Conservation (phyloP, 2,113 vertebrate genomes). For the Thamnophis sirtalis region DNA sequence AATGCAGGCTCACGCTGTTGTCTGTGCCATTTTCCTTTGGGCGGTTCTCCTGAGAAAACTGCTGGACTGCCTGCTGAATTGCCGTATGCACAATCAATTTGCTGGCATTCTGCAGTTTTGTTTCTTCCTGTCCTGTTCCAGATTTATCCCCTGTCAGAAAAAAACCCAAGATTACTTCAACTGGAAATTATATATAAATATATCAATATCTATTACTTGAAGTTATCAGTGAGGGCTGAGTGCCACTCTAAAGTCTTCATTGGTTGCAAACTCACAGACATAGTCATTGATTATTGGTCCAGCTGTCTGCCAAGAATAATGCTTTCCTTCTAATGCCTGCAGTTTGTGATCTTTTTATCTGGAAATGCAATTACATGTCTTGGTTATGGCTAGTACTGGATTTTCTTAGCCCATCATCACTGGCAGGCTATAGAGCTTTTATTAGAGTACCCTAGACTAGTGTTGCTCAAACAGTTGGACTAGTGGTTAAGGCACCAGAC, state of each 20-base stretch:
- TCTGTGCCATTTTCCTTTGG: conserved; percentile 42
- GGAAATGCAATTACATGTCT: neutral
- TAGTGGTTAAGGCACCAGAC: neutral
- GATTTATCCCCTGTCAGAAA: conserved; percentile 68
- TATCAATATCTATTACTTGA: neutral
- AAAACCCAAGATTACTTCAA: neutral
- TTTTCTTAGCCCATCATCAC: neutral
- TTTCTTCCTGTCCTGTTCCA: conserved; percentile 68
- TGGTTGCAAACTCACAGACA: neutral
- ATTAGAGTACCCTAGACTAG: neutral
- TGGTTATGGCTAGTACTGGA: neutral
- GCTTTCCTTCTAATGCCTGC: neutral
- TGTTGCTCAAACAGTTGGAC: neutral
- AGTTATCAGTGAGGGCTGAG: neutral
- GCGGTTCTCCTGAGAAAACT: conserved; percentile 71
- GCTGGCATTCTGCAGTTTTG: conserved; percentile 72
- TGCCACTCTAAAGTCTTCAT: neutral
- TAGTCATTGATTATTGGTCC: neutral
- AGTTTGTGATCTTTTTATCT: neutral
- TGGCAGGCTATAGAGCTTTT: neutral
- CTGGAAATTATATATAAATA: neutral
- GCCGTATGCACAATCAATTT: conserved; percentile 75
- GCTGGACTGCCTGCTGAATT: conserved; percentile 73
- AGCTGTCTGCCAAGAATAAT: neutral
- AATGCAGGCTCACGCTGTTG: conserved; percentile 34